Conservation (phyloP, 2,888 invertebrate species). For the Mechanitis mazaeus region DNA sequence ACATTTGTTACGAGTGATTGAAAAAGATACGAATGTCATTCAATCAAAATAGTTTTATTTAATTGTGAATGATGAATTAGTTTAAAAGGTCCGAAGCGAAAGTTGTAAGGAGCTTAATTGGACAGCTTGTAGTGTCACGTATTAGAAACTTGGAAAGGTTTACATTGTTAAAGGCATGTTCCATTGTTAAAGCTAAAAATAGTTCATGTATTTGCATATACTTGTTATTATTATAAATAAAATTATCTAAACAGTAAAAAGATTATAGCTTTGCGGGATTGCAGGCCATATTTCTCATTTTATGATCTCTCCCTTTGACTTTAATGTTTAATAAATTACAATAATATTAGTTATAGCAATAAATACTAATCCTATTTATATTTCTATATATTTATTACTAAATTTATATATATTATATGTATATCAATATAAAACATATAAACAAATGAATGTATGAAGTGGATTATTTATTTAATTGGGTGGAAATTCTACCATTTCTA, state of each 20-base stretch:
- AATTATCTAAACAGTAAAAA: background rate
- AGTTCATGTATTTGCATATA: constrained; percentile 14
- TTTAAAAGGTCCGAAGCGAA: constrained; percentile 47
- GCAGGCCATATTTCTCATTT: background rate
- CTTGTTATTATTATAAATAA: background rate
- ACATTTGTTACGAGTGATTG: too few species aligned
- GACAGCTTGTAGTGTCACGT: constrained; percentile 55
- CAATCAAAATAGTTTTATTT: too few species aligned
- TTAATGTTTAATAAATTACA: constrained; percentile 6
- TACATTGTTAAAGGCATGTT: constrained; percentile 10
- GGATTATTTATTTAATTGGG: too few species aligned
- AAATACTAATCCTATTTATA: background rate
- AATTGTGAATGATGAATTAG: background rate
- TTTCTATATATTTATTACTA: too few species aligned
- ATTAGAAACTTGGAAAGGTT: constrained; percentile 26
- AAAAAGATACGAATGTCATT: too few species aligned
- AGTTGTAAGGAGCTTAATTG: constrained; percentile 39
- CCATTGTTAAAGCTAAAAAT: constrained; percentile 14
- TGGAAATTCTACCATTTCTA: too few species aligned
- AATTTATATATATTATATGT: too few species aligned
- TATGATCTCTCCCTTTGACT: constrained; percentile 2
- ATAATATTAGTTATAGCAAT: background rate
- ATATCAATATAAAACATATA: too few species aligned
- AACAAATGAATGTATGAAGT: too few species aligned
- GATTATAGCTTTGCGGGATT: too few species aligned